A percentile compares a stretch with the other conserved stretches of the same genome.
Conservation (phyloP, 1,140 invertebrate species). For the Camponotus floridanus region DNA sequence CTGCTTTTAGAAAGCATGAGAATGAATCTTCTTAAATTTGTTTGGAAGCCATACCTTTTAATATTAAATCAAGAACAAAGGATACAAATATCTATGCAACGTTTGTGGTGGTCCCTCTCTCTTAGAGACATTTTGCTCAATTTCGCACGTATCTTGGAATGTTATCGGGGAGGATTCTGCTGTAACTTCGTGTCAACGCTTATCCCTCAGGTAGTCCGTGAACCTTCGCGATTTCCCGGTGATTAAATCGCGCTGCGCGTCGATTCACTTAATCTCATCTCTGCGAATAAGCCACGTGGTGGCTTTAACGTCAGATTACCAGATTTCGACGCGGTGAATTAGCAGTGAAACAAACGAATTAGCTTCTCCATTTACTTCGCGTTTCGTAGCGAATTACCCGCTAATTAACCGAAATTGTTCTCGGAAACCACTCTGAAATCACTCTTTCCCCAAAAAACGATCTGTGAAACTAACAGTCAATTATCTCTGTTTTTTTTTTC, state of each 20-base stretch:
- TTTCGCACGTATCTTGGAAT: neutral
- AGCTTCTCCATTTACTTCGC: constrained; percentile 11
- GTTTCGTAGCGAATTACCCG: neutral
- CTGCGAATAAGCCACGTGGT: neutral
- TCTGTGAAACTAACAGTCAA: neutral
- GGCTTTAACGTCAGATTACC: constrained; percentile 44
- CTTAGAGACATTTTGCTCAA: neutral
- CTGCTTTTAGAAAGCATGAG: too few relatives aligned
- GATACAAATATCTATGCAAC: neutral
- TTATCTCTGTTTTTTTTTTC: neutral
- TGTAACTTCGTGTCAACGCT: neutral
- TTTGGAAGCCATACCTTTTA: neutral
- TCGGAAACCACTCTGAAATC: neutral
- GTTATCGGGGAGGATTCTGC: neutral
- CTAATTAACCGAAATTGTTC: neutral
- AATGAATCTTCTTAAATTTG: neutral
- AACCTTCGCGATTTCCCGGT: neutral
- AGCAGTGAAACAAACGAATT: constrained; percentile 40
- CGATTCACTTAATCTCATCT: constrained; percentile 43
- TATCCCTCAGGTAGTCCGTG: constrained; percentile 3
- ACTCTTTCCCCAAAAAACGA: neutral
- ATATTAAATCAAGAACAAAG: constrained; percentile 8
- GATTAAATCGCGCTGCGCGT: constrained; percentile 25
- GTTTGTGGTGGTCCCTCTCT: neutral
- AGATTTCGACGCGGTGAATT: constrained; percentile 16